These are phyloP conservation scores for Hirudo medicinalis DNA, from an alignment of 1,140 invertebrate species.

Conservation along the genomic window DNA sequence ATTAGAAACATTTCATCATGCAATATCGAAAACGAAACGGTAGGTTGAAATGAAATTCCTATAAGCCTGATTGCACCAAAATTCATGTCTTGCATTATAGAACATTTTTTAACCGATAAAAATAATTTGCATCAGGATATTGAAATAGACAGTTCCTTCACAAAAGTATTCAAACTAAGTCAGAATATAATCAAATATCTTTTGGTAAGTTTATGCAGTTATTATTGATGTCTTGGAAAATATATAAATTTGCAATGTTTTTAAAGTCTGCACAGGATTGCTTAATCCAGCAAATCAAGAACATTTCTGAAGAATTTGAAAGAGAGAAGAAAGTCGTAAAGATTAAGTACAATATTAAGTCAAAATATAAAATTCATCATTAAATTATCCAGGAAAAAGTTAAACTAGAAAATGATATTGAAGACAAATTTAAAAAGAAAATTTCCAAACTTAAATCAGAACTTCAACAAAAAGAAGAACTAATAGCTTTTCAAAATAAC, in stretches of 20 bases:
- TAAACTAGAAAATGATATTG: no score
- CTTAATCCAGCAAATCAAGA: not conserved
- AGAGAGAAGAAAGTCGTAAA: no score
- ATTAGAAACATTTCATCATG: not conserved
- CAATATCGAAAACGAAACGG: constrained; percentile 3
- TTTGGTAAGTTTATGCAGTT: not conserved
- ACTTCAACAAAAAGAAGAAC: no score
- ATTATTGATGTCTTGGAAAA: not conserved
- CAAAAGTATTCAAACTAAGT: constrained; percentile 7
- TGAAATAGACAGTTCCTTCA: not conserved
- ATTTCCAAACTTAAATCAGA: no score
- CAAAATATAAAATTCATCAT: no score
- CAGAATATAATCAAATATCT: constrained; percentile 1
- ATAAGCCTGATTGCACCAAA: not conserved
- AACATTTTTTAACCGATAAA: not conserved
- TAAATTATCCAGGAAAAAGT: no score
- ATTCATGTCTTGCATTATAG: not conserved
- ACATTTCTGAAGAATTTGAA: not conserved
- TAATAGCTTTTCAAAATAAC: no score
- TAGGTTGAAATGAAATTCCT: constrained; percentile 7
- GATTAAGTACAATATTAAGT: no score
- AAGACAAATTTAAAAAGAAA: no score
- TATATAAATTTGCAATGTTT: not conserved
- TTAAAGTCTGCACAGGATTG: not conserved
- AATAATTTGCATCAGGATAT: not conserved